These are phyloP conservation scores for Tetragnatha versicolor DNA, from an alignment of 1,140 invertebrate species.

Conservation along the genomic window DNA sequence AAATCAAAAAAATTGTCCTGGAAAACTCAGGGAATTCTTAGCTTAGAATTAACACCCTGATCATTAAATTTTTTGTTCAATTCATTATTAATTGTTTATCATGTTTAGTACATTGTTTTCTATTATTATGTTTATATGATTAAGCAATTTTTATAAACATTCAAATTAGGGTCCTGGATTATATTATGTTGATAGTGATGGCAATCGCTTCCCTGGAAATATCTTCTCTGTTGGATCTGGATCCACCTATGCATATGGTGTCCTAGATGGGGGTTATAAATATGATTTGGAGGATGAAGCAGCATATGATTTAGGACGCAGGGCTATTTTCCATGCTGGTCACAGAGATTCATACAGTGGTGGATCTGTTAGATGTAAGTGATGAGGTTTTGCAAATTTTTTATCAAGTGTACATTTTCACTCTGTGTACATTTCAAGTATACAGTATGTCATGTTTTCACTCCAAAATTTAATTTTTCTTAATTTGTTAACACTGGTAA, in stretches of 20 bases:
- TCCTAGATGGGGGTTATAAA: slow-evolving; percentile 83
- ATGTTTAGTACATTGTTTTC: background rate
- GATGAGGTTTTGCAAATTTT: no score
- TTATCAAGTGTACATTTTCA: no score
- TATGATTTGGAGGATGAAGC: slow-evolving; percentile 87
- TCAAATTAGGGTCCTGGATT: slow-evolving; percentile 82
- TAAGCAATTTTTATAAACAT: no score
- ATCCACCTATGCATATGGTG: slow-evolving; percentile 95
- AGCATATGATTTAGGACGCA: slow-evolving; percentile 88
- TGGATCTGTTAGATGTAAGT: slow-evolving; percentile 84
- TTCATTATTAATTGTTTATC: background rate
- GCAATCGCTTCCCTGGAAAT: slow-evolving; percentile 87
- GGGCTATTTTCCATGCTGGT: slow-evolving; percentile 97
- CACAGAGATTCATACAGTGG: slow-evolving; percentile 96
- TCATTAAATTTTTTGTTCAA: background rate
- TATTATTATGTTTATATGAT: background rate
- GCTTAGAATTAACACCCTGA: background rate
- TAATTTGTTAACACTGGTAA: no score
- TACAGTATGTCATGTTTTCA: no score
- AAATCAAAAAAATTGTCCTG: no score
- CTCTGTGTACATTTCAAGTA: no score
- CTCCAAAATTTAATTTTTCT: no score
- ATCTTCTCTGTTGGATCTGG: slow-evolving; percentile 97
- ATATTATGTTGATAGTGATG: slow-evolving; percentile 97
- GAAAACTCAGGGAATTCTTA: no score